Percentiles rank a stretch among this genome's conserved stretches.
phyloP scores from a whole-genome alignment of 2,888 invertebrate genomes.

The Folsomia candida region DNA sequence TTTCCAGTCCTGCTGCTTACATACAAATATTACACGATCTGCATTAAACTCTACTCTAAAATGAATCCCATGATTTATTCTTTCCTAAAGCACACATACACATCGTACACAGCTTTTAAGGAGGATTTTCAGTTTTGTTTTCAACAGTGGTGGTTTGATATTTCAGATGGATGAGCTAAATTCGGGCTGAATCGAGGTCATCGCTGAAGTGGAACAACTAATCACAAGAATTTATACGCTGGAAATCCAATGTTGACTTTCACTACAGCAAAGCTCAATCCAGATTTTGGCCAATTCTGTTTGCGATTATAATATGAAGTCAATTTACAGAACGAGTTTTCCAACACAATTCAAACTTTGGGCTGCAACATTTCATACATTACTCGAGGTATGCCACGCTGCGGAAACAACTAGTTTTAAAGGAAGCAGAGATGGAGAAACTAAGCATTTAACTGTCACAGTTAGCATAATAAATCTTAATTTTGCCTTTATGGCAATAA shows the following conservation, averaged over 20 bases:
- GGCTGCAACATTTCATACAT: constrained; percentile 4
- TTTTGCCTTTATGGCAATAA: constrained; percentile 46
- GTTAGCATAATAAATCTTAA: constrained; percentile 44
- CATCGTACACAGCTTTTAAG: too few relatives aligned
- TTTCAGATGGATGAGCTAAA: too few relatives aligned
- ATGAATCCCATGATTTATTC: too few relatives aligned
- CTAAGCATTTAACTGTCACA: constrained; percentile 42
- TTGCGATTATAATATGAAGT: neutral
- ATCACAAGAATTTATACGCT: neutral
- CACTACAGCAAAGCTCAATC: neutral
- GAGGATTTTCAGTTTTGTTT: too few relatives aligned
- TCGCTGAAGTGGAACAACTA: neutral
- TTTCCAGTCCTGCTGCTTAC: too few relatives aligned
- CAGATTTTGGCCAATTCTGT: neutral
- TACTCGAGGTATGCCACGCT: too few relatives aligned
- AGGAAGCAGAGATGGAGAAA: constrained; percentile 4
- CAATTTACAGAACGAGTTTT: neutral
- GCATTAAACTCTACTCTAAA: too few relatives aligned
- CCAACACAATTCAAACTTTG: neutral
- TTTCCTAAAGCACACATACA: too few relatives aligned
- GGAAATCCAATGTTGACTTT: neutral
- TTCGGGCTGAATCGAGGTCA: neutral
- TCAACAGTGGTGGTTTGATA: too few relatives aligned
- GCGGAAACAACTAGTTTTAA: too few relatives aligned
- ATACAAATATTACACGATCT: too few relatives aligned